These are phyloP conservation scores for Girardia tigrina DNA, from an alignment of 2,888 invertebrate species.

Conservation along the genomic window DNA sequence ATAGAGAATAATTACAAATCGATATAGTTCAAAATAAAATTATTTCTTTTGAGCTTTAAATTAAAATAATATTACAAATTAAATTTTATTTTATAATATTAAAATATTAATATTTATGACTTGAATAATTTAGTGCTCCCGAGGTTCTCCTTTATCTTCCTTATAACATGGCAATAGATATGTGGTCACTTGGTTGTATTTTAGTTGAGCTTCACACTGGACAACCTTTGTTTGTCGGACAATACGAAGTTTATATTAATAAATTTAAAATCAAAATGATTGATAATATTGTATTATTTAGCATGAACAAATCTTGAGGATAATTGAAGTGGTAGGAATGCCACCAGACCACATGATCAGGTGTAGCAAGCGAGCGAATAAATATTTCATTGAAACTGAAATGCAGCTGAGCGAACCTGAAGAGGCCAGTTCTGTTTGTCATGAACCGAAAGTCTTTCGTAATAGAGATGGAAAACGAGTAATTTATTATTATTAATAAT, in stretches of 20 bases:
- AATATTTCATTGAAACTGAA: constrained; percentile 7
- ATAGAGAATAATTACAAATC: too few species aligned
- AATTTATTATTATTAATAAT: too few species aligned
- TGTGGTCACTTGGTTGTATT: constrained; percentile 99
- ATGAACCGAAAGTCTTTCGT: constrained; percentile 20
- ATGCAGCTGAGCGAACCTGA: not conserved
- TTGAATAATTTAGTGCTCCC: constrained; percentile 58
- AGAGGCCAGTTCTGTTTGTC: not conserved
- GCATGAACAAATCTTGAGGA: constrained; percentile 99
- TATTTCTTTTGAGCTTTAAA: too few species aligned
- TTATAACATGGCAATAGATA: constrained; percentile 96
- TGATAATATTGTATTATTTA: constrained; percentile 40
- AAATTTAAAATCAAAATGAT: not conserved
- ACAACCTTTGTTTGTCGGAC: constrained; percentile 92
- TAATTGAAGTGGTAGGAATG: constrained; percentile 94
- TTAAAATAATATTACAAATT: too few species aligned
- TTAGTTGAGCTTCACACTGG: constrained; percentile 99
- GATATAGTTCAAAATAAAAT: too few species aligned
- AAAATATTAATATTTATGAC: not conserved
- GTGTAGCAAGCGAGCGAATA: constrained; percentile 78
- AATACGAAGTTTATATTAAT: constrained; percentile 63
- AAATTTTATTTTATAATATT: too few species aligned
- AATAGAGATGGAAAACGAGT: constrained; percentile 17
- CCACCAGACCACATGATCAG: constrained; percentile 88
- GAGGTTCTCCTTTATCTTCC: constrained; percentile 94